Evolutionary conservation across 2,797 vertebrate genomes (phyloP).

Genomic region (Choloepus didactylus): DNA sequence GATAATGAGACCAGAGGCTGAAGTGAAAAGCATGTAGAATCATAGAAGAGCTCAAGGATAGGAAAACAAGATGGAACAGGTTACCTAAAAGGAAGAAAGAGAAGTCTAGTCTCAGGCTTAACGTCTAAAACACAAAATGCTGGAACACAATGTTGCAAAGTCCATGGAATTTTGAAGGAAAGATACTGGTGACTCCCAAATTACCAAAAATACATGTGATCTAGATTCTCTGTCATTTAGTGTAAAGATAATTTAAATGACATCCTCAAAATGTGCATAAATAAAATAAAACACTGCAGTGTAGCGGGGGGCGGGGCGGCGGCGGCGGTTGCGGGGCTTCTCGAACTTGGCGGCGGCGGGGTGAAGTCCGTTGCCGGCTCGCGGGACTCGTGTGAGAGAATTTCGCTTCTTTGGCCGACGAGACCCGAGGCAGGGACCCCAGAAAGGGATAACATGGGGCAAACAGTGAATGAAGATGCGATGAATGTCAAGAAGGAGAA

Average conservation of each 20-base stretch:
- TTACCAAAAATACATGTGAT: too few species aligned
- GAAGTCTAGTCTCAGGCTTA: too few species aligned
- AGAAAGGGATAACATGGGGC: too few species aligned
- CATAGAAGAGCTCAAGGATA: too few species aligned
- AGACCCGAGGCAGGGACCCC: not conserved
- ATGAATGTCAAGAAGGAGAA: conserved; percentile 92
- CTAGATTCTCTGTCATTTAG: not conserved
- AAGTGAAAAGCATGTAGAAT: too few species aligned
- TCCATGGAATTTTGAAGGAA: not conserved
- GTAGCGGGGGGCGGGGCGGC: conserved; percentile 82
- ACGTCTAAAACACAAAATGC: not conserved
- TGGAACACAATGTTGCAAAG: not conserved
- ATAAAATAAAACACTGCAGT: not conserved
- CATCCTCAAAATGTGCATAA: not conserved
- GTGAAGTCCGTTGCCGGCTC: conserved; percentile 74
- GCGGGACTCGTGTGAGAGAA: conserved; percentile 2
- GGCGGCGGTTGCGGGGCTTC: conserved; percentile 86
- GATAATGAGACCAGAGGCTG: too few species aligned
- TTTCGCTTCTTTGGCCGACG: not conserved
- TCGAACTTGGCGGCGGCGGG: conserved; percentile 87
- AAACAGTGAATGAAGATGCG: conserved; percentile 88
- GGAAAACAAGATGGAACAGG: too few species aligned
- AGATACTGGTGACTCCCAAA: too few species aligned
- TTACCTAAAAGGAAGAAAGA: too few species aligned
- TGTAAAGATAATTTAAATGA: not conserved